Percentiles rank a stretch among this genome's conserved stretches.
Conservation (phyloP, 2,113 vertebrate species). For the Neomonachus schauinslandi region DNA sequence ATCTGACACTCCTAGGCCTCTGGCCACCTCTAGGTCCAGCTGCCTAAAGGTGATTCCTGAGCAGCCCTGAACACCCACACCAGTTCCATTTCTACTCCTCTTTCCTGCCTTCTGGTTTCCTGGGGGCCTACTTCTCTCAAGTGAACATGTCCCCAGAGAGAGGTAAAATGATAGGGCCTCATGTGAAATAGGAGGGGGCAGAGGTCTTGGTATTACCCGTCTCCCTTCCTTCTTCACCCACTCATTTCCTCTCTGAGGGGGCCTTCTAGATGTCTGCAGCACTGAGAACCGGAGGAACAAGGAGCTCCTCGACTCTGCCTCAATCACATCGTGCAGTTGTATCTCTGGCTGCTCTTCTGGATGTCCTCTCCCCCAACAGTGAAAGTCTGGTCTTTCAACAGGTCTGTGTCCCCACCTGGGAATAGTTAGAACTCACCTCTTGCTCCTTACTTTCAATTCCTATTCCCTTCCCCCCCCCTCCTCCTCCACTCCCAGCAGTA, state of each 20-base stretch:
- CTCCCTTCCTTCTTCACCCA: background rate
- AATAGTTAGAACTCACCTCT: slow-evolving; percentile 40
- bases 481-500: slow-evolving; percentile 38
- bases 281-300: background rate
- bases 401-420: background rate
- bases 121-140: background rate
- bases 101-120: background rate
- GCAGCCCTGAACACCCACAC: background rate
- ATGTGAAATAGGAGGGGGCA: background rate
- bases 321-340: background rate
- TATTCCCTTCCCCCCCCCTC: background rate
- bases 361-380: background rate
- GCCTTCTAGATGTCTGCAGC: slow-evolving; percentile 23
- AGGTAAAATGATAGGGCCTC: background rate
- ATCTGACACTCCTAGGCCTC: background rate
- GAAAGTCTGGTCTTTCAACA: background rate
- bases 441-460: slow-evolving; percentile 51
- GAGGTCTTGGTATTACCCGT: background rate
- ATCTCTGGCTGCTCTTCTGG: background rate
- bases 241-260: background rate
- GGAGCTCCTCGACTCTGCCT: background rate
- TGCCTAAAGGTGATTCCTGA: background rate
- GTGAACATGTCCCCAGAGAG: background rate
- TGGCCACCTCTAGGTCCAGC: background rate
- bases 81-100: background rate